These are phyloP conservation scores for Polyommatus iphigenia DNA, from an alignment of 2,888 invertebrate species.

Conservation along the genomic window DNA sequence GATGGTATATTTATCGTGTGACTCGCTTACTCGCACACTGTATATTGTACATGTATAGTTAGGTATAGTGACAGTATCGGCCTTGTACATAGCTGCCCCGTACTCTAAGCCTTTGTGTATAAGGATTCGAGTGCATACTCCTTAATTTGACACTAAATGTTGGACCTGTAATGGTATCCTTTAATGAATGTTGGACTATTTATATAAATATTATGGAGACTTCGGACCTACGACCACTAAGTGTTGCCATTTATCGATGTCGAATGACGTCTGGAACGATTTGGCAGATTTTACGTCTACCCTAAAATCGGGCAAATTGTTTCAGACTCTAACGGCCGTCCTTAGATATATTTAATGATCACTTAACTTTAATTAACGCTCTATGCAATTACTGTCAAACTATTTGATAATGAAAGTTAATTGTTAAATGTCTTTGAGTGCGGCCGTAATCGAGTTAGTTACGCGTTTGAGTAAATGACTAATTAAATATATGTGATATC, in stretches of 20 bases:
- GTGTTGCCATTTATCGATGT: slow-evolving; percentile 40
- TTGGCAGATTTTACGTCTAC: slow-evolving; percentile 13
- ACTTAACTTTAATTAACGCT: no score
- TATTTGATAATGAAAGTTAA: no score
- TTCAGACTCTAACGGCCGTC: slow-evolving; percentile 31
- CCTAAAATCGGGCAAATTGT: slow-evolving; percentile 29
- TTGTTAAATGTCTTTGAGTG: background rate
- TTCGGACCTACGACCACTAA: slow-evolving; percentile 35
- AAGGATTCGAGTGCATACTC: slow-evolving; percentile 48
- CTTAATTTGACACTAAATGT: slow-evolving; percentile 38
- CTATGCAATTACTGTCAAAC: no score
- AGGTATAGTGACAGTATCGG: slow-evolving; percentile 58
- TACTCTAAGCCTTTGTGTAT: slow-evolving; percentile 50
- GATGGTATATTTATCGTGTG: slow-evolving; percentile 43
- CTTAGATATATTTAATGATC: background rate
- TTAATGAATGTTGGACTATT: slow-evolving; percentile 39
- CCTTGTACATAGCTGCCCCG: slow-evolving; percentile 71
- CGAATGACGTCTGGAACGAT: slow-evolving; percentile 35
- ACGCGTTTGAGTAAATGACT: slow-evolving; percentile 40
- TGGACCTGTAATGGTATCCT: slow-evolving; percentile 33
- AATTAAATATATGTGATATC: slow-evolving; percentile 46
- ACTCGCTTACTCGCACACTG: slow-evolving; percentile 45
- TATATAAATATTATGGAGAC: slow-evolving; percentile 34
- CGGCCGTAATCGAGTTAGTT: slow-evolving; percentile 32
- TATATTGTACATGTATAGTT: slow-evolving; percentile 71